Percentiles rank a stretch among this genome's conserved stretches.
phyloP scores from a whole-genome alignment of 2,888 invertebrate species.

The Acrobasis consociella region DNA sequence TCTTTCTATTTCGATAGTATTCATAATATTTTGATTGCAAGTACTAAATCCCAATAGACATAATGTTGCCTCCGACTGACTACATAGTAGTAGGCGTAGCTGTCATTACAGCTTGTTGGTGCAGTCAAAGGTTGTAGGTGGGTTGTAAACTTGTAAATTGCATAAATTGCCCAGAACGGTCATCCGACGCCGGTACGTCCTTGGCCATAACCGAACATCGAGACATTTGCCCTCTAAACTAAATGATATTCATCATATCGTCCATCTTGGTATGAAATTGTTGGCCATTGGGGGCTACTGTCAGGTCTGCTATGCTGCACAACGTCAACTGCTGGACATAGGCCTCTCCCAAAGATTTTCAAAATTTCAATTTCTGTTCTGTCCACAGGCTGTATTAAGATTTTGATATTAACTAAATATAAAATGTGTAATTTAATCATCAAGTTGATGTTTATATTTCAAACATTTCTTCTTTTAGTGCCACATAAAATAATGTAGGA shows the following conservation, averaged over 20 bases:
- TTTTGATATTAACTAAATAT: no score
- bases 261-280: not conserved
- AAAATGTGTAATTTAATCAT: no score
- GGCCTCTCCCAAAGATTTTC: no score
- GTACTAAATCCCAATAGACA: slow-evolving; percentile 10
- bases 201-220: slow-evolving; percentile 35
- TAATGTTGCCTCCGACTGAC: slow-evolving; percentile 20
- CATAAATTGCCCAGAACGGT: slow-evolving; percentile 44
- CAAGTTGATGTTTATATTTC: no score
- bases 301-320: no score
- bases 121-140: slow-evolving; percentile 41
- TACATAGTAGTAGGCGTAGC: slow-evolving; percentile 25
- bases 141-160: slow-evolving; percentile 49
- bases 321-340: no score
- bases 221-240: not conserved
- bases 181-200: slow-evolving; percentile 38
- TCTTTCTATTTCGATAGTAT: no score
- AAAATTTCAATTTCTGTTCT: no score
- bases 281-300: no score
- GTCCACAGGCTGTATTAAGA: no score
- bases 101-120: slow-evolving; percentile 37
- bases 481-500: not conserved
- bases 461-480: not conserved
- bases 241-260: not conserved
- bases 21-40: not conserved